Conservation (phyloP, 2,888 invertebrate genomes). For the Mesorhabditis spiculigera region DNA sequence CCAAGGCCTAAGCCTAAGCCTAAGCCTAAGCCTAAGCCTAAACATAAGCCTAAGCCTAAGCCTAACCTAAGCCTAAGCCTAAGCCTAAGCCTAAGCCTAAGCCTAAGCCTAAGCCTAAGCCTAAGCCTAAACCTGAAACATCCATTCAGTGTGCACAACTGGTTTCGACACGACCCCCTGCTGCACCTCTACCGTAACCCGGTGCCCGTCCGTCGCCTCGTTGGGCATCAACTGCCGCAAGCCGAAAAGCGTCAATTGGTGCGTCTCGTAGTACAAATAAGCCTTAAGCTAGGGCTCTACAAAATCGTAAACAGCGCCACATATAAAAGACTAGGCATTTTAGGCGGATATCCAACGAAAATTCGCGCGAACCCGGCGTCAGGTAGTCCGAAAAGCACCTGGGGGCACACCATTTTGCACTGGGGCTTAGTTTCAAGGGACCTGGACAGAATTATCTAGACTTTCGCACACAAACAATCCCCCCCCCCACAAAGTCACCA, state of each 20-base stretch:
- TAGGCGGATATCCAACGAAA: too few relatives aligned
- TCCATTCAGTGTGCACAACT: conserved; percentile 25
- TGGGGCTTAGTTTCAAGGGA: too few relatives aligned
- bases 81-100: neutral
- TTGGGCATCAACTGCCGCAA: conserved; percentile 37
- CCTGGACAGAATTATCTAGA: too few relatives aligned
- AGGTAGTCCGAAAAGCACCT: too few relatives aligned
- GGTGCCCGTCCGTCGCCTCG: conserved; percentile 29
- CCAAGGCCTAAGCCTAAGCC: neutral
- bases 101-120: neutral
- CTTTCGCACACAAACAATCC: too few relatives aligned
- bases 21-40: neutral
- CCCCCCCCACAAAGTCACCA: too few relatives aligned
- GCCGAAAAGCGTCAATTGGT: conserved; percentile 37
- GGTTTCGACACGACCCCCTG: conserved; percentile 30
- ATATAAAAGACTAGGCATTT: too few relatives aligned
- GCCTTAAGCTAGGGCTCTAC: too few relatives aligned
- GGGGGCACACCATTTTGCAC: too few relatives aligned
- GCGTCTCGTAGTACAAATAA: neutral
- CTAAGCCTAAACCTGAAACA: neutral
- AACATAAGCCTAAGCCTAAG: neutral
- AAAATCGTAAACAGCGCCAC: too few relatives aligned
- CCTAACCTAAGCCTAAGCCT: too few relatives aligned
- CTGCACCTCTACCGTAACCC: conserved; percentile 27
- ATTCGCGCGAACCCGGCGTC: too few relatives aligned